Evolutionary conservation across 2,888 invertebrate genomes (phyloP), one percentile per base, ranked within the genome.

Genomic region (Noctua fimbriata): DNA sequence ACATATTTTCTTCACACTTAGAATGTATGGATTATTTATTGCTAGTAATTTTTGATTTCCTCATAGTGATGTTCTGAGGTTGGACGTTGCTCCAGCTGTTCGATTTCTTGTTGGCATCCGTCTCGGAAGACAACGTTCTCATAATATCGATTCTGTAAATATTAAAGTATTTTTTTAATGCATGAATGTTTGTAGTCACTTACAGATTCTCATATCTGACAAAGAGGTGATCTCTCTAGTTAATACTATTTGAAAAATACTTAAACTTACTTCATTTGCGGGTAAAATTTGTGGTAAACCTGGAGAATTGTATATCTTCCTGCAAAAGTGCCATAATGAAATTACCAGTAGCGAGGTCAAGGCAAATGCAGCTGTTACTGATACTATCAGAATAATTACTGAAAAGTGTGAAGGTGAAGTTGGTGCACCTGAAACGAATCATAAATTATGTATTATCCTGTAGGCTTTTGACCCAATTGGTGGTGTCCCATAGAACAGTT

Each of bases 231-330:
- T 18, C 49, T 18, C 6, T 49, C 18, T 49, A 1, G 49, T 49
- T 14, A 49, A 3, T 16, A 16, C 47, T 49, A 49, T 49, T 49
- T 21, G 52, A 52, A 52, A 52, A 55, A 55, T 10, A 55, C 24
- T n/a, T 73, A 14, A n/a, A 71, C 73, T 73, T 73, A 73, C 73
- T 47, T 6, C 18, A n/a, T 73, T 73, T 47, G 2, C 24, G 18
- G 71, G 32, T n/a, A 49, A 49, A 2, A 47, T 36, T n/a, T n/a
- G 32, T n/a, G 18, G 2, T 5, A 21, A 14, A 14, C n/a, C 9
- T 36, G n/a, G 47, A 36, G 14, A 9, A 36, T 47, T n/a, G 18
- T 14, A 7, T 12, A n/a, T 21, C 32, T 63, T 63, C n/a, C 72
- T 16, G 14, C 36, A 47, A n/a, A 32, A 9, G 1, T 36, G n/a